A percentile compares a stretch with the other conserved stretches of the same genome.
Evolutionary conservation across 2,888 invertebrate species (phyloP).

Genomic region (Ecdyonurus torrentis): DNA sequence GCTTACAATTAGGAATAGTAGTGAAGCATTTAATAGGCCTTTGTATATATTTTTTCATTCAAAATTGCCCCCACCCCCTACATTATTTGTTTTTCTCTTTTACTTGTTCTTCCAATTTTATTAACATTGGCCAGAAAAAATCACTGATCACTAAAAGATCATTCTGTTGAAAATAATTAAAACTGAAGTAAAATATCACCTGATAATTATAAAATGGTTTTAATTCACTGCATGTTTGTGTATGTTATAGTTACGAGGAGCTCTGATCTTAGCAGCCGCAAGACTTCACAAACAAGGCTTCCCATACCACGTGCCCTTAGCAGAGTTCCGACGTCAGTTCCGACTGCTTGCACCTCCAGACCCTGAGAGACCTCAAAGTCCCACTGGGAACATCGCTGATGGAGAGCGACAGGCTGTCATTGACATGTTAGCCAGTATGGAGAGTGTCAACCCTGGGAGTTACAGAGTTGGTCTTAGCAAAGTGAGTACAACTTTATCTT

Average conservation of each 20-base stretch:
- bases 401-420: constrained; percentile 54
- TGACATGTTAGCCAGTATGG: constrained; percentile 65
- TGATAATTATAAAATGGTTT: no score
- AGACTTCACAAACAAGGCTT: constrained; percentile 85
- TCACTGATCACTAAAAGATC: no score
- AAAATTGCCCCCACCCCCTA: no score
- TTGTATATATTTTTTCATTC: no score
- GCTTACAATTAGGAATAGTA: no score
- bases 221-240: no score
- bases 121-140: no score
- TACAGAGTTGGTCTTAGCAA: constrained; percentile 86
- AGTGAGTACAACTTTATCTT: constrained; percentile 36
- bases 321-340: constrained; percentile 78
- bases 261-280: constrained; percentile 76
- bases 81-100: no score
- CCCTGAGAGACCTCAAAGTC: constrained; percentile 18
- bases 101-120: no score
- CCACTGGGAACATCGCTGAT: constrained; percentile 19
- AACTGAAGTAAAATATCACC: no score
- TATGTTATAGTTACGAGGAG: constrained; percentile 80
- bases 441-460: constrained; percentile 58
- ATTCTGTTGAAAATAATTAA: no score
- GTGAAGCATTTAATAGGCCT: no score
- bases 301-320: constrained; percentile 76
- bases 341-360: constrained; percentile 34